These are phyloP conservation scores for Limosa lapponica DNA, from an alignment of 2,797 vertebrate species.

Conservation along the genomic window DNA sequence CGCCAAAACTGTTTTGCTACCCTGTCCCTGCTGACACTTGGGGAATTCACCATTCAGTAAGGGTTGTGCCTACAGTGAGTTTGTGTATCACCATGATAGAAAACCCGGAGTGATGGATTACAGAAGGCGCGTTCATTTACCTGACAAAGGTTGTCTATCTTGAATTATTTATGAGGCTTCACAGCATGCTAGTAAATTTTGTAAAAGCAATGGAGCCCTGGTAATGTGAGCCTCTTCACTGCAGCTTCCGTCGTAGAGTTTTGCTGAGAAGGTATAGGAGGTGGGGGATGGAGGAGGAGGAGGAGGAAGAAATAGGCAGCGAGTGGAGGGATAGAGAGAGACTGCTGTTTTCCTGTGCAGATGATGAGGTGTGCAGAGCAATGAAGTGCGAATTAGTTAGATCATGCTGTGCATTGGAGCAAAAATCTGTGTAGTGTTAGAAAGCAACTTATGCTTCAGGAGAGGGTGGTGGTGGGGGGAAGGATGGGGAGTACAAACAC, in stretches of 20 bases:
- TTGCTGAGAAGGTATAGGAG: background rate
- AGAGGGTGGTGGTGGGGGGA: background rate
- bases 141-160: slow-evolving; percentile 38
- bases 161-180: slow-evolving; percentile 63
- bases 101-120: background rate
- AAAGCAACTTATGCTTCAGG: background rate
- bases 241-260: background rate
- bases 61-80: background rate
- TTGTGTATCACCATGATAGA: background rate
- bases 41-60: background rate
- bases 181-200: slow-evolving; percentile 52
- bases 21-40: background rate
- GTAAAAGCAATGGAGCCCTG: slow-evolving; percentile 37
- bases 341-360: slow-evolving; percentile 31
- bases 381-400: slow-evolving; percentile 35
- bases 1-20: background rate
- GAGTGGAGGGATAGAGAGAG: background rate
- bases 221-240: slow-evolving; percentile 38
- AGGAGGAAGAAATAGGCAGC: background rate
- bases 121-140: slow-evolving; percentile 43
- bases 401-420: slow-evolving; percentile 30
- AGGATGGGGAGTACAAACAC: background rate
- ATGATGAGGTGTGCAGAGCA: slow-evolving; percentile 50
- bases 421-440: background rate
- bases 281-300: background rate